Base-by-base conservation (phyloP, 2,113 vertebrate species). In the Xenopus borealis region DNA sequence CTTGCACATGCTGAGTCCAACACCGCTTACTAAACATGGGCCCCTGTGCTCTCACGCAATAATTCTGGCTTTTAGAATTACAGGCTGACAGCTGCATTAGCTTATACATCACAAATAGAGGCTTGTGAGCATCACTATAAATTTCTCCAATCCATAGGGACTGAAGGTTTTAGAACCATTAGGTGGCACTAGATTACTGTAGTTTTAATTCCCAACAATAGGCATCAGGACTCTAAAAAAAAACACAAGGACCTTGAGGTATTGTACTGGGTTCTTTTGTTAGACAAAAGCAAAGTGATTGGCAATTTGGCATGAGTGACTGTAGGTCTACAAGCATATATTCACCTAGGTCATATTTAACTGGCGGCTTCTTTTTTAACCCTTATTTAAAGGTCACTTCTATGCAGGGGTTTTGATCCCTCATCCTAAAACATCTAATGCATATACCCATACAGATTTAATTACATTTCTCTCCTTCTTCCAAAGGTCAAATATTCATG, bases 151-250 rank as follows among this genome's bases (percentile, higher is more conserved):
- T 52, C 55, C 23, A 16, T 14, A 45, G 66, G 52, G 65, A 76
- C 45, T 46, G 65, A 33, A 30, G 53, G 18, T 45, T 63, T 76
- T 69, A 44, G 62, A 69, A 55, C 73, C 73, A 76, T 69, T 69
- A 76, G 73, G 69, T 76, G 73, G 73, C 73, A 69, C 73, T 76
- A 68, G 47, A 17, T 64, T 50, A 76, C 73, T 76, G 58, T 55
- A 52, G 44, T 61, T 69, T 46, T 53, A 14, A 58, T 69, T 69
- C 55, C 30, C 27, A 69, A 63, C 66, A 46, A 69, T 52, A 40
- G 47, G 12, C 27, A 33, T 66, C 57, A 53, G 59, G 40, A 58
- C 65, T 58, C 55, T 16, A 50, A 50, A 50, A 50, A 50, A 50
- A 50, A 50, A 50, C 14, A 75, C 72, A 75, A 50, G 65, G 72